Evolutionary conservation across 2,888 invertebrate genomes (phyloP).

Genomic region (Leucania comma): DNA sequence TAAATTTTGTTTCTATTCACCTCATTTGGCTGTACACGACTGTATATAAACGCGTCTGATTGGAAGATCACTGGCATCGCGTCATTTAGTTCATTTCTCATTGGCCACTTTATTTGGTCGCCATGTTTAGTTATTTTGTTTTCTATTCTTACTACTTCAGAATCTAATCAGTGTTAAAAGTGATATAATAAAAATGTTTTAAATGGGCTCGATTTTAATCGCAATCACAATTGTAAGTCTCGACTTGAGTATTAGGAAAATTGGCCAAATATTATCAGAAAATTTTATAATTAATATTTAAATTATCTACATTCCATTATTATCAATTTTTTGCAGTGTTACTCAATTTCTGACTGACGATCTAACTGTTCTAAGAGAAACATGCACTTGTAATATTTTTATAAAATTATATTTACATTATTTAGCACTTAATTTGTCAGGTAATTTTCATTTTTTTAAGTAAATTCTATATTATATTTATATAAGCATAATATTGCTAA

Average conservation of each 20-base stretch:
- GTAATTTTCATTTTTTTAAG: slow-evolving; percentile 36
- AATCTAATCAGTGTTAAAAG: slow-evolving; percentile 10
- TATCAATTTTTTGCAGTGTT: slow-evolving; percentile 9
- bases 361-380: slow-evolving; percentile 6
- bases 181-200: slow-evolving; percentile 8
- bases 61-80: not conserved
- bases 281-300: not conserved
- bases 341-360: slow-evolving; percentile 7
- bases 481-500: slow-evolving; percentile 25
- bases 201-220: slow-evolving; percentile 25
- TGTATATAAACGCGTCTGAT: not conserved
- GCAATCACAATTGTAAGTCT: slow-evolving; percentile 6
- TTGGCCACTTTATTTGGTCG: not conserved
- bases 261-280: not conserved
- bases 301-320: slow-evolving; percentile 32
- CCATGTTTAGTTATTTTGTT: not conserved
- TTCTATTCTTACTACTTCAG: slow-evolving; percentile 26
- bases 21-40: not conserved
- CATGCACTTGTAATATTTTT: slow-evolving; percentile 39
- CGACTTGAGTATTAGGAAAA: slow-evolving; percentile 4
- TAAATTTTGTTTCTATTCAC: no score
- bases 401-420: slow-evolving; percentile 39
- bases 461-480: slow-evolving; percentile 30
- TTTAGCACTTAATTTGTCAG: slow-evolving; percentile 39
- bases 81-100: slow-evolving; percentile 7